These are phyloP conservation scores for Pteruthius melanotis DNA, from an alignment of 2,113 vertebrate genomes.

Conservation along the genomic window DNA sequence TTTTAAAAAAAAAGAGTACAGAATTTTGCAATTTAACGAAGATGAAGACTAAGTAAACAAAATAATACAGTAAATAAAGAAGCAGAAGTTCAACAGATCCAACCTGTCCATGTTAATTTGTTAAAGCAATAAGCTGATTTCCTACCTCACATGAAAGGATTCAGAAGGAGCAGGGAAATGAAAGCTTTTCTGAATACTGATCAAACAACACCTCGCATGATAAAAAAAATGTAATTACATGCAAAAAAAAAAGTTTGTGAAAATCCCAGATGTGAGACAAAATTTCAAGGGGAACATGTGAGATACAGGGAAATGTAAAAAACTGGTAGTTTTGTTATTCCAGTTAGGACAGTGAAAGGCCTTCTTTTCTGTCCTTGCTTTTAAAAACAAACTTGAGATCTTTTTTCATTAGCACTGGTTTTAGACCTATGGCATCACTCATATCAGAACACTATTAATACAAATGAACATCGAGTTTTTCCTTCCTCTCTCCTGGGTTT, in stretches of 20 bases:
- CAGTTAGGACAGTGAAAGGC: not conserved
- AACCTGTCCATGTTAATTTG: not conserved
- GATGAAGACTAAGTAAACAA: not conserved
- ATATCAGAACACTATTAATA: not conserved
- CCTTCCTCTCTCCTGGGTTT: not conserved
- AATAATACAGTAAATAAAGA: constrained; percentile 4
- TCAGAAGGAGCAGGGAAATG: not conserved
- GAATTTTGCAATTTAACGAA: not conserved
- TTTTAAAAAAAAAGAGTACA: not conserved
- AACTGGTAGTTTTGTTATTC: not conserved
- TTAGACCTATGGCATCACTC: not conserved
- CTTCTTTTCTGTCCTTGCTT: not conserved
- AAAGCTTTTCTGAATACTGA: not conserved
- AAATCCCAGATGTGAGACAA: not conserved
- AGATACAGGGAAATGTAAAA: not conserved
- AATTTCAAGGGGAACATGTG: not conserved
- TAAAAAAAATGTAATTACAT: not conserved
- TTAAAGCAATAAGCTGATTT: not conserved
- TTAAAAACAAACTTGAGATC: not conserved
- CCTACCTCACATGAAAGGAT: not conserved
- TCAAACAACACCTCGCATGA: not conserved
- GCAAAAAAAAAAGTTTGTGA: not conserved
- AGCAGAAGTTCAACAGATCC: not conserved
- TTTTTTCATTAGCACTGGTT: not conserved
- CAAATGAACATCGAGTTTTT: not conserved